Percentiles rank a stretch among this genome's conserved stretches.
phyloP scores from a whole-genome alignment of 2,888 invertebrate genomes.

The Clepsis dumicolana region DNA sequence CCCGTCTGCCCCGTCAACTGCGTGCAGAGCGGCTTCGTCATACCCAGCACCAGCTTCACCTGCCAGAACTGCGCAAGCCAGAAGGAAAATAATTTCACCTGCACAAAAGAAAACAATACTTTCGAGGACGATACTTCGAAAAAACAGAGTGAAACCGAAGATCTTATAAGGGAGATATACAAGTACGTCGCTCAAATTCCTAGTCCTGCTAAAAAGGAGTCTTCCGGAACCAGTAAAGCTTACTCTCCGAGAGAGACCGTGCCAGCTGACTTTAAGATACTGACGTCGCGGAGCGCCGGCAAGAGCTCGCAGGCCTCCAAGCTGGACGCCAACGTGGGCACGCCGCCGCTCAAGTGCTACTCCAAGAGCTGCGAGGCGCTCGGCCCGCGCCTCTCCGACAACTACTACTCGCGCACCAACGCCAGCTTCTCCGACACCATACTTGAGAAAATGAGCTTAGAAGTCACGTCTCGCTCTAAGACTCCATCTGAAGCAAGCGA shows the following conservation, averaged over 20 bases:
- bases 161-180: constrained; percentile 78
- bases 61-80: constrained; percentile 61
- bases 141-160: constrained; percentile 65
- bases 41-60: constrained; percentile 66
- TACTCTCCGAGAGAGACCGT: constrained; percentile 5
- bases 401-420: constrained; percentile 57
- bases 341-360: constrained; percentile 65
- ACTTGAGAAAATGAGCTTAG: constrained; percentile 68
- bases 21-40: constrained; percentile 64
- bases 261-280: constrained; percentile 47
- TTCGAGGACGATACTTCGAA: constrained; percentile 47
- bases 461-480: constrained; percentile 58
- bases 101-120: constrained; percentile 49
- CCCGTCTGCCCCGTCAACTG: constrained; percentile 73
- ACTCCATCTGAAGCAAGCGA: constrained; percentile 61
- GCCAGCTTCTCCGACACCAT: constrained; percentile 72
- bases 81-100: constrained; percentile 53
- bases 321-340: constrained; percentile 71
- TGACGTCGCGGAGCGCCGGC: constrained; percentile 67
- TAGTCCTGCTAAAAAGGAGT: constrained; percentile 51
- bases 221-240: constrained; percentile 35
- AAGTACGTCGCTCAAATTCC: constrained; percentile 70
- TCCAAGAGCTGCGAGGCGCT: constrained; percentile 81
- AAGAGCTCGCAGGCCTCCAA: constrained; percentile 60
- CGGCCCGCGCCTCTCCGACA: constrained; percentile 59